Percentiles rank a stretch among this genome's conserved stretches.
These are phyloP conservation scores for Rhincodon typus DNA, from an alignment of 2,797 vertebrate genomes.

Conservation along the genomic window DNA sequence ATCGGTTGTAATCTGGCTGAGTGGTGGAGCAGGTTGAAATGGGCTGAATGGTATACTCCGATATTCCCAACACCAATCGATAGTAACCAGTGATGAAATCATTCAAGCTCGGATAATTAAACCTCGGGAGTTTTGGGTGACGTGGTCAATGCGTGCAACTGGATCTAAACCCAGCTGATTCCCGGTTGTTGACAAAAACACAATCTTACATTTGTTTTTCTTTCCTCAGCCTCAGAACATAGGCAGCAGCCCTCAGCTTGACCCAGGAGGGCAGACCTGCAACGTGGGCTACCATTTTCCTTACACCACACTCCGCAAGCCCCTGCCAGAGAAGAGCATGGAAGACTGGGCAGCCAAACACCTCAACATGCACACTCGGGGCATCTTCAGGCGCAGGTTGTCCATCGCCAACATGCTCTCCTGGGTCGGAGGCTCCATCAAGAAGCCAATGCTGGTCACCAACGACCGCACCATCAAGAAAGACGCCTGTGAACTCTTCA, in stretches of 20 bases:
- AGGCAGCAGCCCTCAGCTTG: constrained; percentile 54
- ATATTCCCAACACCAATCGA: background rate
- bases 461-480: constrained; percentile 74
- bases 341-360: constrained; percentile 85
- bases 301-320: constrained; percentile 68
- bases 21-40: background rate
- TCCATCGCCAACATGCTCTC: constrained; percentile 87
- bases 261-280: constrained; percentile 55
- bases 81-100: background rate
- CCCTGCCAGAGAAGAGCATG: constrained; percentile 69
- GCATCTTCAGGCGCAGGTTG: constrained; percentile 77
- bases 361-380: constrained; percentile 84
- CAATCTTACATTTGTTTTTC: background rate
- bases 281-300: constrained; percentile 58
- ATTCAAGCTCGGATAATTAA: background rate
- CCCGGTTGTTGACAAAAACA: background rate
- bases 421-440: constrained; percentile 82
- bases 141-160: background rate
- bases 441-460: constrained; percentile 85
- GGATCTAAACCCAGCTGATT: background rate
- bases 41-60: background rate
- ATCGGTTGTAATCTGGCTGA: background rate
- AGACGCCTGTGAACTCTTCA: constrained; percentile 86
- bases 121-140: background rate
- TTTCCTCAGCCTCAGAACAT: background rate